These are phyloP conservation scores for Coelinius sp. DNA, from an alignment of 2,888 invertebrate genomes.

Conservation along the genomic window DNA sequence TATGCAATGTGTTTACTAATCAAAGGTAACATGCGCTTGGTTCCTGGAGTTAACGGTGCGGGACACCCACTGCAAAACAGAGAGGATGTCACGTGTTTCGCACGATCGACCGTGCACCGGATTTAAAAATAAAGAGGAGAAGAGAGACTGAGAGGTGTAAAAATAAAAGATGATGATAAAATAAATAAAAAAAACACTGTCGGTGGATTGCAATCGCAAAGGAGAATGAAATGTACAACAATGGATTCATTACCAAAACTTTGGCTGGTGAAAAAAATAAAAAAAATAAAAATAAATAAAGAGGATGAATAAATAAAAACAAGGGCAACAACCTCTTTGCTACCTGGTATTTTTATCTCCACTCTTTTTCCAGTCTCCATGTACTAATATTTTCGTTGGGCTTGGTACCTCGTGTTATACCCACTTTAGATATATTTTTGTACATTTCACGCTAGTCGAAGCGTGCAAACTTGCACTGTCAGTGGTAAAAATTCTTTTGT, in stretches of 20 bases:
- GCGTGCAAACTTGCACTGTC: constrained; percentile 41
- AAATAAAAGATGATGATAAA: too few relatives aligned
- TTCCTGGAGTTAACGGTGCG: constrained; percentile 27
- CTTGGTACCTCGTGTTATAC: too few relatives aligned
- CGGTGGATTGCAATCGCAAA: constrained; percentile 27
- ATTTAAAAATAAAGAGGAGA: neutral
- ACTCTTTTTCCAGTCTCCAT: constrained; percentile 23
- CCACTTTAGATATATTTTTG: constrained; percentile 33
- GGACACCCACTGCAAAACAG: constrained; percentile 24
- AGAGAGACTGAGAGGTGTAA: neutral
- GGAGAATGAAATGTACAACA: constrained; percentile 40
- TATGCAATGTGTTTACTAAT: constrained; percentile 23
- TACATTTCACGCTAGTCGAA: constrained; percentile 49
- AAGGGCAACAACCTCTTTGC: neutral
- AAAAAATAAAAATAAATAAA: constrained; percentile 9
- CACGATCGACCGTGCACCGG: constrained; percentile 16
- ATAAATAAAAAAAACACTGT: neutral
- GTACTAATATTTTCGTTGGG: neutral
- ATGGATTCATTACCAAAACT: constrained; percentile 54
- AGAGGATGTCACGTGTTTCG: constrained; percentile 41
- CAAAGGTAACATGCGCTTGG: constrained; percentile 22
- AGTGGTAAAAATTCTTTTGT: constrained; percentile 5
- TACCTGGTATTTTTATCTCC: too few relatives aligned
- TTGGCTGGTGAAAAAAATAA: constrained; percentile 9
- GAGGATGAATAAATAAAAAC: constrained; percentile 6